phyloP scores from a whole-genome alignment of 2,113 vertebrate genomes.

The Sinocyclocheilus anophthalmus region DNA sequence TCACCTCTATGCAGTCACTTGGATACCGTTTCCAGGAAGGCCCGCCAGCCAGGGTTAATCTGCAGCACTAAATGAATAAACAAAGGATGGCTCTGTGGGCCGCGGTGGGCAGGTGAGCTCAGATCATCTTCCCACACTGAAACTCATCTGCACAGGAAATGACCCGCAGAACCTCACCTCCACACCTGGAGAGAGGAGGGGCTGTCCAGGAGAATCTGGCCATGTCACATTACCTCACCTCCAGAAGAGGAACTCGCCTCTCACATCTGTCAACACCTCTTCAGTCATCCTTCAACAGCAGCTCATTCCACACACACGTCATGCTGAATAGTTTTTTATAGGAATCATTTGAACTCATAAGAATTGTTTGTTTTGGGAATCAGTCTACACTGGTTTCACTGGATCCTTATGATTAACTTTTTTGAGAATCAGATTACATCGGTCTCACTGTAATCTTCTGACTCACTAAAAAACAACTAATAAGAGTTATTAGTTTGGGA shows the following conservation, averaged over 20 bases:
- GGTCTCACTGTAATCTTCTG: background rate
- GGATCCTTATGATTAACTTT: no score
- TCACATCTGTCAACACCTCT: conserved; percentile 36
- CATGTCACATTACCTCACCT: conserved; percentile 51
- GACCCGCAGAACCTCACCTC: conserved; percentile 86
- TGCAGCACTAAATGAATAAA: conserved; percentile 92
- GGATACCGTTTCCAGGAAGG: conserved; percentile 88
- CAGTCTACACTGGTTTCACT: no score
- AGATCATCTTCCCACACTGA: conserved; percentile 89
- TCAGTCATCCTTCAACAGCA: conserved; percentile 55
- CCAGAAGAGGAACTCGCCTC: conserved; percentile 43
- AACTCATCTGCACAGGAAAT: conserved; percentile 92
- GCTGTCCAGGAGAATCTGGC: conserved; percentile 36
- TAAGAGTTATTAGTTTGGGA: background rate
- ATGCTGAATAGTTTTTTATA: no score
- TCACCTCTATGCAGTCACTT: conserved; percentile 79
- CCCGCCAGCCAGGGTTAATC: conserved; percentile 87
- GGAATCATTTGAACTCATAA: no score
- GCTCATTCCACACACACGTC: conserved; percentile 47
- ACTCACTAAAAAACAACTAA: background rate
- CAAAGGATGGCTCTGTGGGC: conserved; percentile 93
- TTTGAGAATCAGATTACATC: background rate
- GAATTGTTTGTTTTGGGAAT: no score
- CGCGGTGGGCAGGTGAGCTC: conserved; percentile 87
- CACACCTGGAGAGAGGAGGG: conserved; percentile 83